phyloP scores from a whole-genome alignment of 2,113 vertebrate species.

The Oreocharis arfaki region DNA sequence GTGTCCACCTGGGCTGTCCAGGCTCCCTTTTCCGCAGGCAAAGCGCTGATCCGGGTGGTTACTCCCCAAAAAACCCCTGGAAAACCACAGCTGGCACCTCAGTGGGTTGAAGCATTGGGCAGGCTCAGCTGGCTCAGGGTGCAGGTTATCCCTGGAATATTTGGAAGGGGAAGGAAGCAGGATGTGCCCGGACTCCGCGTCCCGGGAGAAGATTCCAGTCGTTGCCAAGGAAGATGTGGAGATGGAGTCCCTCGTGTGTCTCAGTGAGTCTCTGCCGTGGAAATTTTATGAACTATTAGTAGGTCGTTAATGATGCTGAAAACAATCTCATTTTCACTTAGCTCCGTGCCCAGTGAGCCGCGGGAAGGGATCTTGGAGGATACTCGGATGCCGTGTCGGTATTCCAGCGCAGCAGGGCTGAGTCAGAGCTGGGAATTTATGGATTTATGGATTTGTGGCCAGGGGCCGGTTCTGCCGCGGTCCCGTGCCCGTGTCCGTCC shows the following conservation, averaged over 20 bases:
- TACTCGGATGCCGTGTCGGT: not conserved
- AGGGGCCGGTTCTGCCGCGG: not conserved
- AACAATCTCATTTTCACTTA: not conserved
- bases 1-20: fast-evolving
- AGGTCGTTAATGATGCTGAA: not conserved
- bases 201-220: not conserved
- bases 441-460: not conserved
- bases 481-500: not conserved
- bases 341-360: not conserved
- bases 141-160: not conserved
- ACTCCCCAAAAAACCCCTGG: not conserved
- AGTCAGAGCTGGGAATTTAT: not conserved
- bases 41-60: fast-evolving
- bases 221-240: fast-evolving
- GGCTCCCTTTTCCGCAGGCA: not conserved
- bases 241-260: not conserved
- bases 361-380: not conserved
- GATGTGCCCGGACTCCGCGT: fast-evolving
- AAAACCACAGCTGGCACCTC: not conserved
- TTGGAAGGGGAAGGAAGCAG: not conserved
- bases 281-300: not conserved
- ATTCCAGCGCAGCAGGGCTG: not conserved
- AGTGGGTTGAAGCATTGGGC: not conserved
- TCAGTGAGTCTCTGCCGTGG: not conserved
- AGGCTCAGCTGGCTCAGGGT: not conserved